Conservation (phyloP, 2,113 vertebrate genomes). For the Arenaria interpres region DNA sequence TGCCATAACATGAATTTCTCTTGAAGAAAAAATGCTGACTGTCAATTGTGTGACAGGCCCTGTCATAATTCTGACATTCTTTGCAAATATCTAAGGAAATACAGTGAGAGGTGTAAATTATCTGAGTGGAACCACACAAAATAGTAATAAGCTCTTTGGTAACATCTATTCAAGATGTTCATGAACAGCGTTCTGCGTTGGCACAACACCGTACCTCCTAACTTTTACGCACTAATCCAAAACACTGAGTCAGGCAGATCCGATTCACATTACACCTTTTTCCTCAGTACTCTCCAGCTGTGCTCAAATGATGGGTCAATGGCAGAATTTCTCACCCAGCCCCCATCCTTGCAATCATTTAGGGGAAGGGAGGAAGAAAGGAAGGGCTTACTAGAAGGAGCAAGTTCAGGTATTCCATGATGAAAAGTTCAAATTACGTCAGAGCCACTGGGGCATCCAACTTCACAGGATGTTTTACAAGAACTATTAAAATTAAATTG, state of each 20-base stretch:
- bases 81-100: background rate
- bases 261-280: background rate
- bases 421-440: background rate
- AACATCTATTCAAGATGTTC: background rate
- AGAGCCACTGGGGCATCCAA: background rate
- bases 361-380: background rate
- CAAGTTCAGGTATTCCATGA: background rate
- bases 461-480: background rate
- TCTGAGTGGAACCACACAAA: background rate
- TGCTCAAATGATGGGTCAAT: background rate
- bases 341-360: background rate
- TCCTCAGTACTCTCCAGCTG: background rate
- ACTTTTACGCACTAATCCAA: background rate
- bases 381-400: background rate
- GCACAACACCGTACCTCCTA: background rate
- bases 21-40: background rate
- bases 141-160: background rate
- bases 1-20: background rate
- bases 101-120: background rate
- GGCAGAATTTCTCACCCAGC: background rate
- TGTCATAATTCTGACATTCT: background rate
- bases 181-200: rapidly evolving
- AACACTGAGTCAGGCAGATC: background rate
- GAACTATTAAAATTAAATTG: background rate
- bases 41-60: background rate